Percentiles rank a stretch among this genome's conserved stretches.
Conservation (phyloP, 2,113 vertebrate genomes). For the Caloenas nicobarica region DNA sequence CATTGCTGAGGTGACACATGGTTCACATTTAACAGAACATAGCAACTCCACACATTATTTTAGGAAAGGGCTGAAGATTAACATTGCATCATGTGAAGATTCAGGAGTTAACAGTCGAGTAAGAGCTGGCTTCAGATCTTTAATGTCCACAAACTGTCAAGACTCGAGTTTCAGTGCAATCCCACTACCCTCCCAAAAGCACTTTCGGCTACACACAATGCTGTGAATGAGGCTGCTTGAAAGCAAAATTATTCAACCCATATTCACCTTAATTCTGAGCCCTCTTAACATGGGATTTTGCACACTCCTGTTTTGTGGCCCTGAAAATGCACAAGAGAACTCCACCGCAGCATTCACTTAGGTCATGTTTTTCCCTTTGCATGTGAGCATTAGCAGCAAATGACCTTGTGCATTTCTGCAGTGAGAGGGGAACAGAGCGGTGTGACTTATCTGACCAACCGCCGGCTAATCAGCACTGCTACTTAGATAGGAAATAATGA, state of each 20-base stretch:
- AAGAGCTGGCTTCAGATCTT: conserved; percentile 41
- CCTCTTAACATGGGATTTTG: background rate
- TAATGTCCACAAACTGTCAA: conserved; percentile 50
- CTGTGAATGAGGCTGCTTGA: background rate
- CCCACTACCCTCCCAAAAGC: background rate
- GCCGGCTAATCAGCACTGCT: conserved; percentile 10
- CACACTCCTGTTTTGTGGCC: background rate
- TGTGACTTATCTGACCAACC: conserved; percentile 57
- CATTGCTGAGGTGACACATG: conserved; percentile 62
- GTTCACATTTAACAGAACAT: conserved; percentile 60
- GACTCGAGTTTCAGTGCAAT: conserved; percentile 30
- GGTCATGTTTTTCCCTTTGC: background rate
- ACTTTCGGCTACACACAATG: background rate
- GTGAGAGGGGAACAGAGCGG: background rate
- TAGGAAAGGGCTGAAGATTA: conserved; percentile 60
- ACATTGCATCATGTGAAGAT: conserved; percentile 48
- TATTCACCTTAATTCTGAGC: background rate
- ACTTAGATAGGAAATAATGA: conserved; percentile 55
- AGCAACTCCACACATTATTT: conserved; percentile 53
- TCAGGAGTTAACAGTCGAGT: conserved; percentile 52
- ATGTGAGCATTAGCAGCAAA: background rate
- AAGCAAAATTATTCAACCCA: background rate
- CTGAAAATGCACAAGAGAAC: background rate
- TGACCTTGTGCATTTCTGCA: conserved; percentile 36
- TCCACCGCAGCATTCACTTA: background rate